Percentiles rank a stretch among this genome's conserved stretches.
Conservation (phyloP, 2,113 vertebrate species). For the Anser brachyrhynchus region DNA sequence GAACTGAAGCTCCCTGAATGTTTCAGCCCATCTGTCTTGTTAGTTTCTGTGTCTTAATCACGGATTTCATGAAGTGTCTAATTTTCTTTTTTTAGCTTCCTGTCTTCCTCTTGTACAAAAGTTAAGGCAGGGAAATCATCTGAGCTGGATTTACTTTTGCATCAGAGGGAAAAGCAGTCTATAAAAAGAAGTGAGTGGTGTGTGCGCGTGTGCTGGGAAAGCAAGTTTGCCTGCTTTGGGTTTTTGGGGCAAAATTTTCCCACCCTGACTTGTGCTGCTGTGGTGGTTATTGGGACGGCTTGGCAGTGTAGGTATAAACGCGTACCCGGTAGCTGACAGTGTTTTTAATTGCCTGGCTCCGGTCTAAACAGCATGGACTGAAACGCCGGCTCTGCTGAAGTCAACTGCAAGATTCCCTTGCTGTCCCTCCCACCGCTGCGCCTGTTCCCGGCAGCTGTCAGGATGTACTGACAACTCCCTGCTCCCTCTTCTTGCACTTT, state of each 20-base stretch:
- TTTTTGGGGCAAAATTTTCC: not conserved
- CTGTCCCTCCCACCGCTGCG: not conserved
- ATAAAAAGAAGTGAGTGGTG: constrained; percentile 46
- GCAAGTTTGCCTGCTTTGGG: not conserved
- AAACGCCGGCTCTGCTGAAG: not conserved
- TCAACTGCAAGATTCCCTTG: not conserved
- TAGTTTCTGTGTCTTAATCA: constrained; percentile 74
- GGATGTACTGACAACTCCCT: not conserved
- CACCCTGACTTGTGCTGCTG: not conserved
- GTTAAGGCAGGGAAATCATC: constrained; percentile 65
- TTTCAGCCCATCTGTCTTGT: constrained; percentile 73
- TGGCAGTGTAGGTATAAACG: not conserved
- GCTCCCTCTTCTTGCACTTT: not conserved
- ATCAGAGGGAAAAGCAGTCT: not conserved
- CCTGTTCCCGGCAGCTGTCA: not conserved
- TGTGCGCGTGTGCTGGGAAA: constrained; percentile 25
- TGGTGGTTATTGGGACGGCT: not conserved
- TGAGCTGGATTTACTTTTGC: constrained; percentile 58
- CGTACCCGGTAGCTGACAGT: accelerated
- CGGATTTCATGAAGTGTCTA: constrained; percentile 66
- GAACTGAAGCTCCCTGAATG: constrained; percentile 30
- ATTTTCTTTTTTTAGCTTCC: constrained; percentile 71
- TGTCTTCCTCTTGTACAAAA: constrained; percentile 68
- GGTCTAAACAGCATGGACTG: not conserved
- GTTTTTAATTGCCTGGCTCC: not conserved